phyloP scores from a whole-genome alignment of 2,113 vertebrate species.

The Xenopus borealis region DNA sequence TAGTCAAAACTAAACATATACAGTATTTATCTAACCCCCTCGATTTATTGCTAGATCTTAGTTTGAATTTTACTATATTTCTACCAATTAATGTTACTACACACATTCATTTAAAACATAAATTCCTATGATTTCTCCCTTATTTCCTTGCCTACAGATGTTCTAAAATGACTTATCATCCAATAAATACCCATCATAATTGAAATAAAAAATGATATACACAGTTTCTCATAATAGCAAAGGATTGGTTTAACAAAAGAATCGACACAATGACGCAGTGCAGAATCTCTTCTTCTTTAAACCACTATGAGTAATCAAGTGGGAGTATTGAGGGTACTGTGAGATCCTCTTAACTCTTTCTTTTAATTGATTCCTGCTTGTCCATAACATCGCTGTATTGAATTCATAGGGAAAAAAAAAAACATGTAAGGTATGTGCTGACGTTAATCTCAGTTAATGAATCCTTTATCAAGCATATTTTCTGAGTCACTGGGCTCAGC shows the following conservation, averaged over 20 bases:
- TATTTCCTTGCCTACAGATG: too few species aligned
- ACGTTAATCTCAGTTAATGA: conserved; percentile 45
- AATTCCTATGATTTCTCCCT: too few species aligned
- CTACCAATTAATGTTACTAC: too few species aligned
- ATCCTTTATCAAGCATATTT: conserved; percentile 42
- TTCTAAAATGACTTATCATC: too few species aligned
- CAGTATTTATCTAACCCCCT: too few species aligned
- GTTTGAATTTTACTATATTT: too few species aligned
- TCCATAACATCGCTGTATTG: background rate
- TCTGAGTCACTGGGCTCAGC: conserved; percentile 59
- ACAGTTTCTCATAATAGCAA: background rate
- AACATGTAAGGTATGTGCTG: conserved; percentile 39
- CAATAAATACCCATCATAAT: too few species aligned
- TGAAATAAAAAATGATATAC: too few species aligned
- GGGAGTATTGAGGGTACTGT: conserved; percentile 5
- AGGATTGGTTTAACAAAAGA: background rate
- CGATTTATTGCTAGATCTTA: too few species aligned
- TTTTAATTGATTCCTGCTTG: background rate
- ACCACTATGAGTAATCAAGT: conserved; percentile 8
- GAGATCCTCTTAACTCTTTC: conserved; percentile 24
- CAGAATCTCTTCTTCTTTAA: conserved; percentile 1
- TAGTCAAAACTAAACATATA: too few species aligned
- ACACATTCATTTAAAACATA: too few species aligned
- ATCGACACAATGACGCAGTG: background rate
- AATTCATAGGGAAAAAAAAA: conserved; percentile 4